A percentile compares a stretch with the other conserved stretches of the same genome.
phyloP scores from a whole-genome alignment of 2,797 vertebrate genomes.

The Tauraco hartlaubi region DNA sequence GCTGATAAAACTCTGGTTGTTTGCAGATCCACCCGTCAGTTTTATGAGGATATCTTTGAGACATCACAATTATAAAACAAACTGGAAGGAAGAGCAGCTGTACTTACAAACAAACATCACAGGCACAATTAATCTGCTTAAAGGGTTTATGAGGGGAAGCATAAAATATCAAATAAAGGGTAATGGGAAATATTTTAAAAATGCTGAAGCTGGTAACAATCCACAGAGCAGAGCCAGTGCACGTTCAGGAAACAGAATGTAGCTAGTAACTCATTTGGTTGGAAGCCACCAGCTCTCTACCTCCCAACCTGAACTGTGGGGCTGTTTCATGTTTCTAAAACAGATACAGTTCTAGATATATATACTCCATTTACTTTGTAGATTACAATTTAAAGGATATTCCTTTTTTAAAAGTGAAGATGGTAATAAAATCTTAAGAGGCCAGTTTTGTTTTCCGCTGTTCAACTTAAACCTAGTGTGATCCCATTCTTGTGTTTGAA shows the following conservation, averaged over 20 bases:
- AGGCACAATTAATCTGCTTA: conserved; percentile 84
- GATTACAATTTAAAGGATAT: conserved; percentile 66
- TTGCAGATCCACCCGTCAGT: conserved; percentile 72
- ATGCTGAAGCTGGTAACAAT: conserved; percentile 77
- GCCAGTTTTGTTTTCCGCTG: conserved; percentile 49
- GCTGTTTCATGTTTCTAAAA: conserved; percentile 76
- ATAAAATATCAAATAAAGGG: conserved; percentile 89
- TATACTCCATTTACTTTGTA: conserved; percentile 69
- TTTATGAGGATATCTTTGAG: conserved; percentile 78
- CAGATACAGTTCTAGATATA: conserved; percentile 57
- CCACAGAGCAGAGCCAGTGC: conserved; percentile 73
- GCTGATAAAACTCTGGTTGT: conserved; percentile 69
- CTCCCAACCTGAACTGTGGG: conserved; percentile 77
- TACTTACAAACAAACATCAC: conserved; percentile 84
- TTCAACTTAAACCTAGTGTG: conserved; percentile 43
- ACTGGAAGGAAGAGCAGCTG: conserved; percentile 84
- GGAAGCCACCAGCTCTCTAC: conserved; percentile 72
- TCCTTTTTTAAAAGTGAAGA: conserved; percentile 61
- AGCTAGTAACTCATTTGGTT: conserved; percentile 72
- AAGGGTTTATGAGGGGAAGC: conserved; percentile 86
- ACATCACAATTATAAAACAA: conserved; percentile 81
- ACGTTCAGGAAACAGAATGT: conserved; percentile 73
- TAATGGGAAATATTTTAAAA: conserved; percentile 85
- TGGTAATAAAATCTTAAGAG: conserved; percentile 69
- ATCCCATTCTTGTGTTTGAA: conserved; percentile 33